A percentile compares a stretch with the other conserved stretches of the same genome.
Conservation (phyloP, 2,888 invertebrate genomes). For the Tinea pellionella region DNA sequence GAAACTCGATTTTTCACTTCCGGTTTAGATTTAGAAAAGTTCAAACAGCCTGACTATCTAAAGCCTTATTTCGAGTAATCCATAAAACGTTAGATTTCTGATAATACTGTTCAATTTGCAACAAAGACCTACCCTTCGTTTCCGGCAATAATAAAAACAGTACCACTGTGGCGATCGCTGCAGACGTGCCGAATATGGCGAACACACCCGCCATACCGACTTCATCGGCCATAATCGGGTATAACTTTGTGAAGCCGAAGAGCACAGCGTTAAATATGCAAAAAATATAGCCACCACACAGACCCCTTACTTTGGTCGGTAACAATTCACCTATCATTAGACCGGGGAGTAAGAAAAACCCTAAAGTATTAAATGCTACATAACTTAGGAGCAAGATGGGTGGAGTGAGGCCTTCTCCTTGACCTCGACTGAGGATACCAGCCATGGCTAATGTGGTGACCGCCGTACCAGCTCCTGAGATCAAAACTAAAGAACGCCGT, state of each 20-base stretch:
- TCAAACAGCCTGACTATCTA: background rate
- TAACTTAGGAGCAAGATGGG: slow-evolving; percentile 71
- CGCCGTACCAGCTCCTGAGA: slow-evolving; percentile 76
- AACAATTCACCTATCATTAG: slow-evolving; percentile 81
- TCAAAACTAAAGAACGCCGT: slow-evolving; percentile 73
- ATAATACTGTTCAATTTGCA: slow-evolving; percentile 84
- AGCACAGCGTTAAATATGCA: slow-evolving; percentile 76
- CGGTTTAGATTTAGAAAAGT: background rate
- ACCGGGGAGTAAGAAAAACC: slow-evolving; percentile 79
- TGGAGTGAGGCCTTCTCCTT: slow-evolving; percentile 31
- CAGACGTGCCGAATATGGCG: slow-evolving; percentile 74
- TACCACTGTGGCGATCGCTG: slow-evolving; percentile 72
- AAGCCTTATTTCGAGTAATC: slow-evolving; percentile 44
- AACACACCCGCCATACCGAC: slow-evolving; percentile 76
- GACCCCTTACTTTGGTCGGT: slow-evolving; percentile 78
- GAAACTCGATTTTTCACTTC: too few relatives aligned
- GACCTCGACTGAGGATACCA: slow-evolving; percentile 33
- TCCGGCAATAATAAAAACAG: slow-evolving; percentile 78
- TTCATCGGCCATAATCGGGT: slow-evolving; percentile 67
- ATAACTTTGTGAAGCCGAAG: slow-evolving; percentile 77
- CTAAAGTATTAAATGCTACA: slow-evolving; percentile 79
- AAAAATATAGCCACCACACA: slow-evolving; percentile 80
- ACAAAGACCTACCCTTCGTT: slow-evolving; percentile 77
- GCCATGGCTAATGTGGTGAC: slow-evolving; percentile 72
- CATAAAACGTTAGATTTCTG: slow-evolving; percentile 74